A percentile compares a stretch with the other conserved stretches of the same genome.
These are phyloP conservation scores for Madoqua kirkii DNA, from an alignment of 2,113 vertebrate species.

Conservation along the genomic window DNA sequence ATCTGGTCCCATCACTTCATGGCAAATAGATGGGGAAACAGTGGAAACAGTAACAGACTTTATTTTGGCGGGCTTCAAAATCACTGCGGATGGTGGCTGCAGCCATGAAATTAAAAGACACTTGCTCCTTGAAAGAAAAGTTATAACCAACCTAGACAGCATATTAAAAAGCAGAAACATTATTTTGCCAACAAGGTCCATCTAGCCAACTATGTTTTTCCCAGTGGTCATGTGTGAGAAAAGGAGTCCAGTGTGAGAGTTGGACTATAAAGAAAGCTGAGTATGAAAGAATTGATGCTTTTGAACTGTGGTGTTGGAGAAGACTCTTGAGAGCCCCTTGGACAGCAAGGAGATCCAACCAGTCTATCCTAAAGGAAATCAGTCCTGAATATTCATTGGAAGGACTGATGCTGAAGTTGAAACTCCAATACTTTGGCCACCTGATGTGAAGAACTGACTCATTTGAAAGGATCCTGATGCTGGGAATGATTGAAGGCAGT, in stretches of 20 bases:
- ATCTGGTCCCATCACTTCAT: not conserved
- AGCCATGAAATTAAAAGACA: not conserved
- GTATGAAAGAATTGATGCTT: not conserved
- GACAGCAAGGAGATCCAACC: not conserved
- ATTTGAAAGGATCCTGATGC: not conserved
- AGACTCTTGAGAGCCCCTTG: not conserved
- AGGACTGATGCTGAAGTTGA: not conserved
- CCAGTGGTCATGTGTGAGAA: not conserved
- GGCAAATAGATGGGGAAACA: not conserved
- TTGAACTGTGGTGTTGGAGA: not conserved
- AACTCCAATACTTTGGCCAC: not conserved
- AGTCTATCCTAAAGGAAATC: not conserved
- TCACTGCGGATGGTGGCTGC: not conserved
- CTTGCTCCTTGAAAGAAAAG: not conserved
- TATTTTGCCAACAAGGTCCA: not conserved
- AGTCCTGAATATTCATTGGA: not conserved
- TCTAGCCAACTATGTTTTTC: not conserved
- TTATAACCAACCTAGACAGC: not conserved
- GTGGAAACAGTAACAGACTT: not conserved
- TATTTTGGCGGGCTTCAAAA: not conserved
- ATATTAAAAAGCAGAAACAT: not conserved
- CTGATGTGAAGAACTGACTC: not conserved
- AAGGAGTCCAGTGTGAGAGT: not conserved
- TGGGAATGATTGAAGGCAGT: not conserved
- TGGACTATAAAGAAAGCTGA: not conserved